phyloP scores from a whole-genome alignment of 2,113 vertebrate species.

The Colius striatus region DNA sequence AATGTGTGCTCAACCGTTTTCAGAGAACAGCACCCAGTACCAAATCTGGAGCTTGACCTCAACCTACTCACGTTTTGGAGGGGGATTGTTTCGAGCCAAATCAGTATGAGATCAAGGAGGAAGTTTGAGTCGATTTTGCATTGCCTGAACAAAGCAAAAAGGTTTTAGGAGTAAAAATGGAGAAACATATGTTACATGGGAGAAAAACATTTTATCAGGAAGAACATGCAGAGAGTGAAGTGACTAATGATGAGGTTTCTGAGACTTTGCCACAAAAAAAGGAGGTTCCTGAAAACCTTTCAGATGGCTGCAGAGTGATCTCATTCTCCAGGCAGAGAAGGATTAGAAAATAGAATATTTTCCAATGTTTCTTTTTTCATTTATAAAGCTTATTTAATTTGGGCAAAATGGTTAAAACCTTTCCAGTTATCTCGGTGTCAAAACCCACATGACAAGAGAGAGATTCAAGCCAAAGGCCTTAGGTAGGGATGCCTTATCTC shows the following conservation, averaged over 20 bases:
- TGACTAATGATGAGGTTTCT: constrained; percentile 53
- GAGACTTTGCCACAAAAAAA: constrained; percentile 28
- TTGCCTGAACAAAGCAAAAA: constrained; percentile 67
- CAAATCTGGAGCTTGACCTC: constrained; percentile 24
- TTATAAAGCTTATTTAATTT: neutral
- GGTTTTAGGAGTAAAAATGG: constrained; percentile 62
- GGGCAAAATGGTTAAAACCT: neutral
- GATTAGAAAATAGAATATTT: neutral
- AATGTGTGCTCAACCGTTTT: neutral
- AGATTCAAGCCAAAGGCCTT: neutral
- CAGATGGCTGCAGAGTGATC: constrained; percentile 28
- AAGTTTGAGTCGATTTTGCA: constrained; percentile 43
- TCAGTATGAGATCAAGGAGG: constrained; percentile 39
- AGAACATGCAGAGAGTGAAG: constrained; percentile 61
- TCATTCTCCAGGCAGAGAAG: constrained; percentile 6
- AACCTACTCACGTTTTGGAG: neutral
- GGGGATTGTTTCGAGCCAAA: constrained; percentile 41
- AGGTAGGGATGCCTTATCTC: neutral
- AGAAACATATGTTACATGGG: constrained; percentile 59
- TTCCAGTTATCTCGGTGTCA: neutral
- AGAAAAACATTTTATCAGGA: constrained; percentile 68
- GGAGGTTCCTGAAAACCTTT: constrained; percentile 38
- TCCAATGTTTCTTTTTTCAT: neutral
- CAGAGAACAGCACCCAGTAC: neutral
- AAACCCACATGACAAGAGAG: neutral